A percentile compares a stretch with the other conserved stretches of the same genome.
Conservation (phyloP, 35 echinoderm and acorn worm species). For the Apostichopus japonicus region DNA sequence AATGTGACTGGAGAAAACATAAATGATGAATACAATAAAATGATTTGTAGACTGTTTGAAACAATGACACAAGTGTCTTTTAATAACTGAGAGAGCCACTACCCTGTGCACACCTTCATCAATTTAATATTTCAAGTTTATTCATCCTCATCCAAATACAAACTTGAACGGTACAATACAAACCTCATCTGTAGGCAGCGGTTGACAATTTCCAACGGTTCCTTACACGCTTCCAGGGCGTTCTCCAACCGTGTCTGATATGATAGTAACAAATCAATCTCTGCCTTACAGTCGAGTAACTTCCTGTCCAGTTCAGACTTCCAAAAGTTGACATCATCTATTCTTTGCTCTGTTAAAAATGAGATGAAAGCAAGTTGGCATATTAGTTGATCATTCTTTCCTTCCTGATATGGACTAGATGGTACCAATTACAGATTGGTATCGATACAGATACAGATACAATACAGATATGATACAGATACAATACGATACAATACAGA, state of each 20-base stretch:
- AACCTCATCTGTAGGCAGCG: constrained; percentile 89
- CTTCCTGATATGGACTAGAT: too few relatives aligned
- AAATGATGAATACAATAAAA: too few relatives aligned
- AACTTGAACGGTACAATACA: background rate
- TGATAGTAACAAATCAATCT: constrained; percentile 90
- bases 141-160: background rate
- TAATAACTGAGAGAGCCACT: too few relatives aligned
- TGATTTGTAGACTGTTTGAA: too few relatives aligned
- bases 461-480: too few relatives aligned
- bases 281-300: constrained; percentile 82
- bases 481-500: too few relatives aligned
- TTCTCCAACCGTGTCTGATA: constrained; percentile 94
- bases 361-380: background rate
- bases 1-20: too few relatives aligned
- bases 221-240: constrained; percentile 90
- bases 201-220: constrained; percentile 87
- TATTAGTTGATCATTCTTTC: background rate
- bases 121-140: background rate
- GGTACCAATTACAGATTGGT: too few relatives aligned
- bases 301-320: constrained; percentile 95
- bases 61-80: too few relatives aligned
- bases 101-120: too few relatives aligned
- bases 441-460: too few relatives aligned
- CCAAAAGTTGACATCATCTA: constrained; percentile 98
- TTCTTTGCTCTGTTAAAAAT: constrained; percentile 86